A percentile compares a stretch with the other conserved stretches of the same genome.
Conservation (phyloP, 2,888 invertebrate species). For the Leucoptera coffeella region DNA sequence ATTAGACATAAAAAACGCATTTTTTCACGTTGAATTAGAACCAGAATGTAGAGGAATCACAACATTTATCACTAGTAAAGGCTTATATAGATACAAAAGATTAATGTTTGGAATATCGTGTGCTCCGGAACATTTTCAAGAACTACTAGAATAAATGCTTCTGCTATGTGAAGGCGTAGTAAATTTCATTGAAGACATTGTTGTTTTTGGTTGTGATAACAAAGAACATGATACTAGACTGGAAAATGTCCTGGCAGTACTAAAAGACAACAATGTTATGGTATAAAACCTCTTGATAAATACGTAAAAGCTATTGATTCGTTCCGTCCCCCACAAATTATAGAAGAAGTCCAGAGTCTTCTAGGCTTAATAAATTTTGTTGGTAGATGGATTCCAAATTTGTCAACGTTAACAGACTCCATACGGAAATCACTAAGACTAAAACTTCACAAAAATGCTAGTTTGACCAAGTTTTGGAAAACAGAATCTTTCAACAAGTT, state of each 20-base stretch:
- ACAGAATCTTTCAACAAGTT: slow-evolving; percentile 5
- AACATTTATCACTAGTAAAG: slow-evolving; percentile 11
- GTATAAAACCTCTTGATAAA: slow-evolving; percentile 9
- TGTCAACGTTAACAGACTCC: slow-evolving; percentile 9
- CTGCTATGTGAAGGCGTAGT: slow-evolving; percentile 5
- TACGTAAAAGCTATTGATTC: slow-evolving; percentile 7
- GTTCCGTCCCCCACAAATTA: slow-evolving; percentile 7
- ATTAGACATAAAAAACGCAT: slow-evolving; percentile 10
- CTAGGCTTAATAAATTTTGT: slow-evolving; percentile 11
- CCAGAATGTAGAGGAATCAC: slow-evolving; percentile 14
- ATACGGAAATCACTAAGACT: slow-evolving; percentile 2
- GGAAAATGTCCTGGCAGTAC: background rate
- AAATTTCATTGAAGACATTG: slow-evolving; percentile 11
- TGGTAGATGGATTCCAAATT: slow-evolving; percentile 10
- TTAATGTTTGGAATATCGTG: slow-evolving; percentile 14
- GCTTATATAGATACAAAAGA: slow-evolving; percentile 12
- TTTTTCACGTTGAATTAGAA: slow-evolving; percentile 17
- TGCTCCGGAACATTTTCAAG: slow-evolving; percentile 3
- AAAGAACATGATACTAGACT: slow-evolving; percentile 2
- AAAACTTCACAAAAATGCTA: slow-evolving; percentile 5
- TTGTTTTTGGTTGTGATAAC: slow-evolving; percentile 5
- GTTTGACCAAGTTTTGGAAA: slow-evolving; percentile 6
- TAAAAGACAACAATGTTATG: slow-evolving; percentile 1
- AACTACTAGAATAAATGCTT: slow-evolving; percentile 7
- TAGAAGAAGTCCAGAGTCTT: slow-evolving; percentile 12